Percentiles rank a stretch among this genome's conserved stretches.
These are phyloP conservation scores for Peromyscus melanophrys DNA, from an alignment of 2,797 vertebrate genomes.

Conservation along the genomic window DNA sequence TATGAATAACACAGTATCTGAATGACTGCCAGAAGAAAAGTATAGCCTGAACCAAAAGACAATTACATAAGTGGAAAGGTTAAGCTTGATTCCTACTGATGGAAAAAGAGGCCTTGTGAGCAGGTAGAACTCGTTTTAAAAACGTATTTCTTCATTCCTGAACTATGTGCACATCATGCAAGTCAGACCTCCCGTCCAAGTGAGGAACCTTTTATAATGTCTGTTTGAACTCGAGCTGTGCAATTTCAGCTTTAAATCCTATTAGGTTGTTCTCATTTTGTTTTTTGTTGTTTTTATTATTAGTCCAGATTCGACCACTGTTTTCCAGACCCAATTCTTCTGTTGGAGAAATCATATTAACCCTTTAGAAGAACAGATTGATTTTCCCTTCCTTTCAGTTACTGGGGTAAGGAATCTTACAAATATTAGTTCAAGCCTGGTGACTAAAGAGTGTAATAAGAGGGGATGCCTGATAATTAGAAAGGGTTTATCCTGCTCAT, in stretches of 20 bases:
- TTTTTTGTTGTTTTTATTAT: not conserved
- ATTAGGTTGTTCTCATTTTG: not conserved
- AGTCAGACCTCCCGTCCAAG: not conserved
- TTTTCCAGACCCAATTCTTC: conserved; percentile 41
- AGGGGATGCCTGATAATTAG: not conserved
- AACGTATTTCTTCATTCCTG: conserved; percentile 25
- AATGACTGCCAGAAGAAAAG: conserved; percentile 41
- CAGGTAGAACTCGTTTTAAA: conserved; percentile 8
- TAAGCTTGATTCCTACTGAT: conserved; percentile 10
- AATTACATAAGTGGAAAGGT: conserved; percentile 15
- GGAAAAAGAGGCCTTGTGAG: not conserved
- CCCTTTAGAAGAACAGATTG: conserved; percentile 14
- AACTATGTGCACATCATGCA: not conserved
- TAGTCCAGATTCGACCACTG: conserved; percentile 14
- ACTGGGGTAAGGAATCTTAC: not conserved
- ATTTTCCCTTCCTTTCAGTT: conserved; percentile 15
- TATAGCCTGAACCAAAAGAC: conserved; percentile 9
- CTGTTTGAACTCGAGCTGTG: conserved; percentile 1
- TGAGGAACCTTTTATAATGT: conserved; percentile 12
- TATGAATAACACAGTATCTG: not conserved
- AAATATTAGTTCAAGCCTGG: conserved; percentile 7
- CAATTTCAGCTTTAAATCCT: conserved; percentile 52
- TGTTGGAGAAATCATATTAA: conserved; percentile 41
- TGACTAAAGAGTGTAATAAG: not conserved
- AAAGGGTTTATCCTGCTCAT: not conserved